A percentile compares a stretch with the other conserved stretches of the same genome.
Evolutionary conservation across 2,113 vertebrate species (phyloP).

Genomic region (Herpetotheres cachinnans): DNA sequence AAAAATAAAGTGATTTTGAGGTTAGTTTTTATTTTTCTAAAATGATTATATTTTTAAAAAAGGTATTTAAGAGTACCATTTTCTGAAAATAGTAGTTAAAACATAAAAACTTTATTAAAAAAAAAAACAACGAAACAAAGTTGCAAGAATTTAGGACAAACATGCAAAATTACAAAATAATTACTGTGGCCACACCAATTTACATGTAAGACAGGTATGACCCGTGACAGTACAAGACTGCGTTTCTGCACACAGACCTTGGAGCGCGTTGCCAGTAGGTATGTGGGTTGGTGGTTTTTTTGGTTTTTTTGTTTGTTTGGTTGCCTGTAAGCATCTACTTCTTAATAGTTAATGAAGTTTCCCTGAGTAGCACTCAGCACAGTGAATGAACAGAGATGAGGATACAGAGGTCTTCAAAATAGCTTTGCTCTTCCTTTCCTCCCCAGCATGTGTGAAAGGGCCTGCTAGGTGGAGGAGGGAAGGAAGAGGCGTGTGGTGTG

Average conservation of each 20-base stretch:
- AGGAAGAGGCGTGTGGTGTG: background rate
- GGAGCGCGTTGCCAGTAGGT: background rate
- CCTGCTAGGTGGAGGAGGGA: background rate
- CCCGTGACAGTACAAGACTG: background rate
- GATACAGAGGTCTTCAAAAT: background rate
- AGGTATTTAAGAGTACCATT: background rate
- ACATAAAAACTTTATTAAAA: background rate
- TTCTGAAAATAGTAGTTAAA: background rate
- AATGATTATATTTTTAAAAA: background rate
- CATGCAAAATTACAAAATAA: background rate
- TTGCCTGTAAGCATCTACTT: background rate
- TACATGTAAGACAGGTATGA: background rate
- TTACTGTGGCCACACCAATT: background rate
- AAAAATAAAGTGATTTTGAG: background rate
- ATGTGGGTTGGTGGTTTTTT: background rate
- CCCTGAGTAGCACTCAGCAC: background rate
- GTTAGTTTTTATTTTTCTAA: background rate
- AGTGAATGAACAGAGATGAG: background rate
- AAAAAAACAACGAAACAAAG: background rate
- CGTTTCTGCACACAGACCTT: background rate
- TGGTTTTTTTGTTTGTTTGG: background rate
- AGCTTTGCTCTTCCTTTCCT: background rate
- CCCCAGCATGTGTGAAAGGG: background rate
- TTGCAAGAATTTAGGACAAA: background rate
- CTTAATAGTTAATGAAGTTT: constrained; percentile 31